Percentiles rank a stretch among this genome's conserved stretches.
phyloP scores from a whole-genome alignment of 2,797 vertebrate species.

The Carcharodon carcharias region DNA sequence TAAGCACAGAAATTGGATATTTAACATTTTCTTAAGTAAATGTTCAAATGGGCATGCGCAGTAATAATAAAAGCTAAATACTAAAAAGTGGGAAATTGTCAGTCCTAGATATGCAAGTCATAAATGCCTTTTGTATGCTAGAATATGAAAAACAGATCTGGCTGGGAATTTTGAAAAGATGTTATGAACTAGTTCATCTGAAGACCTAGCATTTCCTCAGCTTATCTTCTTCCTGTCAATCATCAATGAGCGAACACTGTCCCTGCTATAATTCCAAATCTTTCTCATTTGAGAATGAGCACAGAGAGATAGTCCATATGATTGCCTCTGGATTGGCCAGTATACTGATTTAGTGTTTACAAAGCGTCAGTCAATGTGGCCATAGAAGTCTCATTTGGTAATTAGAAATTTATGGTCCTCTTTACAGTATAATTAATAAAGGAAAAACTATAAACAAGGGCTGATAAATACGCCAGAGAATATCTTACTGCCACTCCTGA shows the following conservation, averaged over 20 bases:
- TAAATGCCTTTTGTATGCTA: neutral
- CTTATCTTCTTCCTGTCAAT: constrained; percentile 5
- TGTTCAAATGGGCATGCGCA: neutral
- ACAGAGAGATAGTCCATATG: neutral
- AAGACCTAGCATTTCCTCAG: neutral
- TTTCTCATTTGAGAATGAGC: constrained; percentile 6
- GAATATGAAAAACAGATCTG: neutral
- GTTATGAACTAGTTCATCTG: neutral
- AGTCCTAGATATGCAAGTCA: neutral
- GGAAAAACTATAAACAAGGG: constrained; percentile 24
- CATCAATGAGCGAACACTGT: neutral
- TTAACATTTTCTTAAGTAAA: neutral
- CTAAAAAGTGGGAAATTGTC: neutral
- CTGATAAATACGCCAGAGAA: constrained; percentile 19
- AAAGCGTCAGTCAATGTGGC: neutral
- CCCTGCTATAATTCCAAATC: neutral
- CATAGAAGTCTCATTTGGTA: constrained; percentile 2
- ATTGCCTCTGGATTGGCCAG: neutral
- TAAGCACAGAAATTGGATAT: neutral
- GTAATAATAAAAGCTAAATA: constrained; percentile 5
- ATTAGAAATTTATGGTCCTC: constrained; percentile 30
- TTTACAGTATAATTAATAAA: constrained; percentile 35
- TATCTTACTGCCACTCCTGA: constrained; percentile 1
- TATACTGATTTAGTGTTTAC: constrained; percentile 20
- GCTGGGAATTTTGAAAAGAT: neutral